These are phyloP conservation scores for Doryteuthis pealeii DNA, from an alignment of 1,140 invertebrate genomes.

Conservation along the genomic window DNA sequence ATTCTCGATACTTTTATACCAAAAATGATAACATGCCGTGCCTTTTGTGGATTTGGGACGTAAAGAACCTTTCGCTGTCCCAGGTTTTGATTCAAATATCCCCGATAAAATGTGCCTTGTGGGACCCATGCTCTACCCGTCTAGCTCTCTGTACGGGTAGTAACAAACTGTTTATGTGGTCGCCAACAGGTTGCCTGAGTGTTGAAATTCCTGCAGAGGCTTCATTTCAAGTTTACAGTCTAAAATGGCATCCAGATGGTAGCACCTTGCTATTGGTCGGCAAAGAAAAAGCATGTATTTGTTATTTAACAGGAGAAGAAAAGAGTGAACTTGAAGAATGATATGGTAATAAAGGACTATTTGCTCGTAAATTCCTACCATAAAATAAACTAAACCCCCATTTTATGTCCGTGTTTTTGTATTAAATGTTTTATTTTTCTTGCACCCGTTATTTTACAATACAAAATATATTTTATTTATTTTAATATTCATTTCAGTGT, in stretches of 20 bases:
- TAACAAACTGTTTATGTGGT: slow-evolving; percentile 61
- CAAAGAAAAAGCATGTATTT: slow-evolving; percentile 58
- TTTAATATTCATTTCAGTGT: too few species aligned
- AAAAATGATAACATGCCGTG: slow-evolving; percentile 60
- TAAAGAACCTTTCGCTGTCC: slow-evolving; percentile 23
- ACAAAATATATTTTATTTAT: too few species aligned
- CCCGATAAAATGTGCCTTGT: slow-evolving; percentile 40
- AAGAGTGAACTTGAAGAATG: neutral
- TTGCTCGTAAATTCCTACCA: too few species aligned
- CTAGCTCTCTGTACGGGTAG: slow-evolving; percentile 57
- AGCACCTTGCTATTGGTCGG: slow-evolving; percentile 50
- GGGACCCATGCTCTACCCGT: slow-evolving; percentile 54
- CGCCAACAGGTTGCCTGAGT: slow-evolving; percentile 54
- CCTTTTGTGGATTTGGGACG: slow-evolving; percentile 59
- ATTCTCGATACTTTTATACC: slow-evolving; percentile 58
- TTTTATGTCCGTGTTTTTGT: too few species aligned
- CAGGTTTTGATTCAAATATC: neutral
- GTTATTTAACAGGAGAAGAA: slow-evolving; percentile 34
- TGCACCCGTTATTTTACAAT: too few species aligned
- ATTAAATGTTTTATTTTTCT: too few species aligned
- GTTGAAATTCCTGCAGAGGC: slow-evolving; percentile 57
- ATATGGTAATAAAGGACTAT: too few species aligned
- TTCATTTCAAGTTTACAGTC: slow-evolving; percentile 47
- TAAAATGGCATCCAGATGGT: slow-evolving; percentile 56
- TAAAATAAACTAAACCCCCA: too few species aligned